A percentile compares a stretch with the other conserved stretches of the same genome.
Conservation (phyloP, 2,113 vertebrate genomes). For the Bufo gargarizans region DNA sequence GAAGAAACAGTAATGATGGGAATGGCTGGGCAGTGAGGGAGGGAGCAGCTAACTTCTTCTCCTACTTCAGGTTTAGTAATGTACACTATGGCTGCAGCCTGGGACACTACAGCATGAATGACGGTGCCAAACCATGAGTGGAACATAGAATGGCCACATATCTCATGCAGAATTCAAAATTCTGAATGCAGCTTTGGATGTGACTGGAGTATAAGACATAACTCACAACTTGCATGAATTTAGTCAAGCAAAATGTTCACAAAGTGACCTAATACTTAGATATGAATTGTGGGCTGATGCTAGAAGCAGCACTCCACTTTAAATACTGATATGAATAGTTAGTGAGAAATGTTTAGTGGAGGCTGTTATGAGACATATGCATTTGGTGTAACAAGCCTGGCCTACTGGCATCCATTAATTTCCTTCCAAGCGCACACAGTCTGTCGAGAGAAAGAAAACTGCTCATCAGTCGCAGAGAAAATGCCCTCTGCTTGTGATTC, state of each 20-base stretch:
- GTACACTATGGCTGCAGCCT: no score
- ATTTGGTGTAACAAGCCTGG: constrained; percentile 24
- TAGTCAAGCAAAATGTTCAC: no score
- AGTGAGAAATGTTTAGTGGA: constrained; percentile 2
- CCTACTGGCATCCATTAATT: constrained; percentile 33
- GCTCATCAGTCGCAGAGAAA: constrained; percentile 24
- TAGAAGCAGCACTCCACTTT: neutral
- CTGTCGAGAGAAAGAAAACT: neutral
- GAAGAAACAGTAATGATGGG: no score
- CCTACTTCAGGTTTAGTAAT: no score
- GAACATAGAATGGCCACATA: no score
- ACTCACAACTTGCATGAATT: no score
- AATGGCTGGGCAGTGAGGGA: no score
- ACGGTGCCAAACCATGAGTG: no score
- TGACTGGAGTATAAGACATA: neutral
- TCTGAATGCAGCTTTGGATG: neutral
- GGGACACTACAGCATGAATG: no score
- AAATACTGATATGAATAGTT: no score
- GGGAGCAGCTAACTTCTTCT: no score
- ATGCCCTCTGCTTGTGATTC: constrained; percentile 42
- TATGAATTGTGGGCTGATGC: neutral
- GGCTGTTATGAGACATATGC: constrained; percentile 9
- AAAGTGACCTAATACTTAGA: neutral
- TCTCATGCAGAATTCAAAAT: no score
- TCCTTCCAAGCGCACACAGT: constrained; percentile 12